Conservation (phyloP, 2,797 vertebrate genomes). For the Arremon brunneinucha region DNA sequence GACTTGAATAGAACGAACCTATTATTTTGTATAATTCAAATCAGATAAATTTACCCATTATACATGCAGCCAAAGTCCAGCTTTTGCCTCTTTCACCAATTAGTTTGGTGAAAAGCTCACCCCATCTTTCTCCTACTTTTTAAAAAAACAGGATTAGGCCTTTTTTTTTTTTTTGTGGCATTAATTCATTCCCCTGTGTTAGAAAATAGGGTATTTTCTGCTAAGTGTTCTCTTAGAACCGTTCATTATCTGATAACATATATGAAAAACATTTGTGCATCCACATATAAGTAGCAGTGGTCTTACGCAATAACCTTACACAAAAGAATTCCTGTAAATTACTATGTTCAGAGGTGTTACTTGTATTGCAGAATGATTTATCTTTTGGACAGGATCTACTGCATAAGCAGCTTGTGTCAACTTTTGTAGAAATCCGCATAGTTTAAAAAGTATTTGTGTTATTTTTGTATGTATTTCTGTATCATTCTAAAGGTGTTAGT, state of each 20-base stretch:
- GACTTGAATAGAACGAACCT: conserved; percentile 51
- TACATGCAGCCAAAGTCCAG: background rate
- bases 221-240: background rate
- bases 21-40: conserved; percentile 57
- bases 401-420: background rate
- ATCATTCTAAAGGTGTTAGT: background rate
- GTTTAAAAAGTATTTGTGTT: background rate
- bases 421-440: background rate
- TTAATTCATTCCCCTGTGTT: background rate
- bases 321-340: background rate
- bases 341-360: background rate
- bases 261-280: background rate
- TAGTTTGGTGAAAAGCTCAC: background rate
- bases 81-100: background rate
- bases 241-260: background rate
- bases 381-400: background rate
- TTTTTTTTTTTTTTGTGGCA: background rate
- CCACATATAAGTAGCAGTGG: background rate
- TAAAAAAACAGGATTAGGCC: background rate
- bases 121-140: background rate
- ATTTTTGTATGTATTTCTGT: background rate
- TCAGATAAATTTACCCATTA: conserved; percentile 39
- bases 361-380: background rate
- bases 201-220: background rate
- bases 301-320: background rate